Percentiles rank a stretch among this genome's conserved stretches.
Evolutionary conservation across 1,140 invertebrate genomes (phyloP).

Genomic region (Cyclina sinensis): DNA sequence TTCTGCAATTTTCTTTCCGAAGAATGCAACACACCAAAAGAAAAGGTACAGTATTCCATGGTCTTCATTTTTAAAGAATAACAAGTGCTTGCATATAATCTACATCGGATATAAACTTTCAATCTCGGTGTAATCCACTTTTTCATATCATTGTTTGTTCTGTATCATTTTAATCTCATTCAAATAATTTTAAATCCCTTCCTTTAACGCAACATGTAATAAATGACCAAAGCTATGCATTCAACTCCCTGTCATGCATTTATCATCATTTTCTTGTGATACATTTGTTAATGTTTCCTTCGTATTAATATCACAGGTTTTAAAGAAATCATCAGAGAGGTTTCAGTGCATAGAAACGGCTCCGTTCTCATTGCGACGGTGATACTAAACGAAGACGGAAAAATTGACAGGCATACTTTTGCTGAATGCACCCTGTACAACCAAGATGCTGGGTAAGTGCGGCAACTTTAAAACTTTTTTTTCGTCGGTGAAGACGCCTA

Average conservation of each 20-base stretch:
- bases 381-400: neutral
- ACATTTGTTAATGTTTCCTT: neutral
- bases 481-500: too few relatives aligned
- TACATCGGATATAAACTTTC: too few relatives aligned
- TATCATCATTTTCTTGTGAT: neutral
- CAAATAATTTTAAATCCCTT: too few relatives aligned
- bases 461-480: neutral
- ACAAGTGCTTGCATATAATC: too few relatives aligned
- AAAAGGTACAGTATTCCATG: conserved; percentile 52
- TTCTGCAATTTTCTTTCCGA: conserved; percentile 56
- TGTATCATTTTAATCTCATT: too few relatives aligned
- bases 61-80: too few relatives aligned
- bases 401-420: conserved; percentile 43
- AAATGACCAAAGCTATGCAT: too few relatives aligned
- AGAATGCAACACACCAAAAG: conserved; percentile 47
- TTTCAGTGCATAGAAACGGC: conserved; percentile 59
- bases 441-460: conserved; percentile 44
- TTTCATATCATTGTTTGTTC: too few relatives aligned
- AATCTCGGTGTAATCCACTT: too few relatives aligned
- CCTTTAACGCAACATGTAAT: too few relatives aligned
- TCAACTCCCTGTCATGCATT: neutral
- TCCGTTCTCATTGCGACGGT: conserved; percentile 16
- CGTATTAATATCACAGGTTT: conserved; percentile 58
- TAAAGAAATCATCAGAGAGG: conserved; percentile 51
- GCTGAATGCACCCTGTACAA: conserved; percentile 60